Evolutionary conservation across 2,113 vertebrate genomes (phyloP).

Genomic region (Pachyramphus minor): DNA sequence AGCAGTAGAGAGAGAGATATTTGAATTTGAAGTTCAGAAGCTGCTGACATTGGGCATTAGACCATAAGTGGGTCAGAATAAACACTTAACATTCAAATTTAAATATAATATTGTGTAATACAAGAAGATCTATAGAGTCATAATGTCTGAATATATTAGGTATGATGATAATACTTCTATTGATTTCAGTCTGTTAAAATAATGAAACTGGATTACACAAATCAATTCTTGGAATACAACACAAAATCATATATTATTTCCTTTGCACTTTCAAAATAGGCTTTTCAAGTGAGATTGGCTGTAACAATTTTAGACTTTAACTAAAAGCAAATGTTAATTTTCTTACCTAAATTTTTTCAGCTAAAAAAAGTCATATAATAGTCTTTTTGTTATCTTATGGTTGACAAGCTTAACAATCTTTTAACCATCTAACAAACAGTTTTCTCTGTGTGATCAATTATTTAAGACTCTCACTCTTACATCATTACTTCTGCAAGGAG

Average conservation of each 20-base stretch:
- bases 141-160: slow-evolving; percentile 58
- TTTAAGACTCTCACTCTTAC: slow-evolving; percentile 40
- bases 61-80: slow-evolving; percentile 52
- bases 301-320: slow-evolving; percentile 2
- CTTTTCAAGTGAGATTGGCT: slow-evolving; percentile 32
- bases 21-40: slow-evolving; percentile 9
- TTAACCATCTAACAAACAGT: slow-evolving; percentile 43
- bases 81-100: slow-evolving; percentile 54
- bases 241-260: slow-evolving; percentile 39
- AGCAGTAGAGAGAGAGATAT: background rate
- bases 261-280: background rate
- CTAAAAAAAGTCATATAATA: background rate
- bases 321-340: slow-evolving; percentile 36
- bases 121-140: slow-evolving; percentile 51
- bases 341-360: background rate
- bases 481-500: slow-evolving; percentile 30
- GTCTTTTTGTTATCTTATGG: background rate
- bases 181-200: slow-evolving; percentile 53
- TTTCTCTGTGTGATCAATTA: slow-evolving; percentile 36
- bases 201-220: slow-evolving; percentile 62
- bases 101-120: slow-evolving; percentile 55
- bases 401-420: slow-evolving; percentile 20
- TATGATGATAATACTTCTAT: slow-evolving; percentile 54
- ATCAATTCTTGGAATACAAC: slow-evolving; percentile 46
- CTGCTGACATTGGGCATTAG: slow-evolving; percentile 38